Conservation (phyloP, 2,113 vertebrate species). For the Microcebus lehilahytsara region DNA sequence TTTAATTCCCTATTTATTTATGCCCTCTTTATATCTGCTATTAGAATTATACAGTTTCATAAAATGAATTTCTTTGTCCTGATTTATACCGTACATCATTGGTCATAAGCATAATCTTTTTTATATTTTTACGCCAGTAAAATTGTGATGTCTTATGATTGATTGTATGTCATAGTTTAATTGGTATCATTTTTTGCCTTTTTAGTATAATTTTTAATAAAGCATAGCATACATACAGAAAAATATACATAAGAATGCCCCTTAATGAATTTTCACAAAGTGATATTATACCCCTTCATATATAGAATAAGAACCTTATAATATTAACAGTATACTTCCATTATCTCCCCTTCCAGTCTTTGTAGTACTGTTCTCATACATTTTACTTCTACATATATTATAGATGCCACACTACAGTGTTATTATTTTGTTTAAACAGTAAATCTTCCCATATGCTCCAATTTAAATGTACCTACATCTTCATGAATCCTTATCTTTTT, state of each 20-base stretch:
- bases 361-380: background rate
- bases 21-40: background rate
- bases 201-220: background rate
- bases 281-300: background rate
- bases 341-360: background rate
- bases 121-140: background rate
- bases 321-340: background rate
- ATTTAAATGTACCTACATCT: background rate
- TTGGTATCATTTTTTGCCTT: background rate
- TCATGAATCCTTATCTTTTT: too few species aligned
- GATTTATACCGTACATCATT: background rate
- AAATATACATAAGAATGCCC: background rate
- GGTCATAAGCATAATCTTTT: background rate
- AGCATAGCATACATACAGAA: background rate
- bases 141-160: background rate
- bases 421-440: background rate
- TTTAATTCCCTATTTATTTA: background rate
- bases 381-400: background rate
- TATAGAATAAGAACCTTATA: background rate
- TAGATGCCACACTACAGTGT: background rate
- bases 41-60: background rate
- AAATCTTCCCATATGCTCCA: background rate
- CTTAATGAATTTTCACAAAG: background rate
- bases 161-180: background rate
- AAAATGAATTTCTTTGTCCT: background rate